Base-by-base conservation (phyloP, 2,888 invertebrate species). In the Cephalotes varians region DNA sequence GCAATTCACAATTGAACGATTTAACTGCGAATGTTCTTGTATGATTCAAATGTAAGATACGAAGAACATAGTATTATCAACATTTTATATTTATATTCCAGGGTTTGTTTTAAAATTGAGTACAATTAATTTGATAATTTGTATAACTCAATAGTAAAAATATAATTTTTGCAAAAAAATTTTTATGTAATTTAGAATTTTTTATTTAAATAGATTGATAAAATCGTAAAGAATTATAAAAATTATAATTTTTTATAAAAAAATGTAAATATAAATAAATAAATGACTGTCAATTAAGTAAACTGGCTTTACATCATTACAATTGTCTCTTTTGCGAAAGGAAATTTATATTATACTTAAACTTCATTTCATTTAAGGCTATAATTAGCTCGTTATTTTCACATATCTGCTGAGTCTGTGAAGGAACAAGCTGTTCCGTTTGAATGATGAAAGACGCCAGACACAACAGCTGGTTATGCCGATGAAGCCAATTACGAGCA, bases 381-480 rank as follows among this genome's bases (percentile, higher is more conserved):
- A 40, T 31, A 51, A 54, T 21, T n/a, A 44, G n/a, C 56, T 71
- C 31, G 28, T 54, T 77, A 25, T 18, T 71, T 77, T 34, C n/a
- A 69, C 25, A 31, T 54, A 44, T 77, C 21, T 31, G 25, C 28
- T 1, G 54, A 62, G 62, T 21, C 34, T 49, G 34, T 34, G 34
- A 74, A 74, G 74, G 56, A 74, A 49, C 47, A 49, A 49, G 49
- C 64, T 44, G 77, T 77, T 77, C 77, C 71, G 44, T 77, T 56
- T 44, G 77, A 77, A 77, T 56, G 77, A 77, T 77, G 69, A 77
- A 77, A 77, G 77, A 71, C 77, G 71, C 56, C 71, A 54, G 77
- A 77, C 44, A 77, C 77, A 71, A 71, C 77, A 77, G 77, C 71
- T 77, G 34, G 77, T 77, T 77, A 56, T 77, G 44, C 31, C 71